Evolutionary conservation across 2,888 invertebrate genomes (phyloP).

Genomic region (Chrysopilus asiliformis): DNA sequence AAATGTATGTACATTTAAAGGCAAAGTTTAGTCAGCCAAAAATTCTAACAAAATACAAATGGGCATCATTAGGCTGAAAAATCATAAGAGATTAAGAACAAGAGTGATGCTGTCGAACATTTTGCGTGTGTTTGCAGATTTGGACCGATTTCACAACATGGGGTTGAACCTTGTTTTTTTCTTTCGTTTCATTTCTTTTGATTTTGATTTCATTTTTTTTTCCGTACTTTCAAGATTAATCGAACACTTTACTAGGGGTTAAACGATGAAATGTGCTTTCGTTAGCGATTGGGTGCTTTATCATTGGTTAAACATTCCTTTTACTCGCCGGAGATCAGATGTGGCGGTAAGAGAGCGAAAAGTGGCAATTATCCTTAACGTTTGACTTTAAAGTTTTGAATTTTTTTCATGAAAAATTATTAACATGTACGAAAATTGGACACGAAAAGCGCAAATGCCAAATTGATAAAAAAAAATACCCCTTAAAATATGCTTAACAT

Average conservation of each 20-base stretch:
- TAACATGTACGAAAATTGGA: too few species aligned
- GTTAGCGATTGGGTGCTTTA: constrained; percentile 4
- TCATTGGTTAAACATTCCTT: constrained; percentile 1
- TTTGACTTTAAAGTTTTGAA: too few species aligned
- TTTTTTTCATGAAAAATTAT: too few species aligned
- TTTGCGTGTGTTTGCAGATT: not conserved
- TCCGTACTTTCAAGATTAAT: constrained; percentile 2
- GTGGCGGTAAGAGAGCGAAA: too few species aligned
- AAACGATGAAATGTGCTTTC: constrained; percentile 5
- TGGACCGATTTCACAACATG: not conserved
- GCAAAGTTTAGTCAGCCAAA: too few species aligned
- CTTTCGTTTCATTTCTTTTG: not conserved
- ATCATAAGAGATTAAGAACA: not conserved
- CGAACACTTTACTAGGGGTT: constrained; percentile 6
- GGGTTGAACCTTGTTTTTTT: not conserved
- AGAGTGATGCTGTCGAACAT: not conserved
- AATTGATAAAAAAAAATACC: too few species aligned
- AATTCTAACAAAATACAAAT: too few species aligned
- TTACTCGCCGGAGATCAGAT: not conserved
- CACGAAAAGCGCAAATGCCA: too few species aligned
- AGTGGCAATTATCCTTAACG: not conserved
- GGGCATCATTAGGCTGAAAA: not conserved
- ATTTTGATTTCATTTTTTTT: not conserved
- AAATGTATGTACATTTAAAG: too few species aligned
- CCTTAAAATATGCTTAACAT: too few species aligned